phyloP scores from a whole-genome alignment of 2,797 vertebrate species.

The Halcyon smyrnensis region DNA sequence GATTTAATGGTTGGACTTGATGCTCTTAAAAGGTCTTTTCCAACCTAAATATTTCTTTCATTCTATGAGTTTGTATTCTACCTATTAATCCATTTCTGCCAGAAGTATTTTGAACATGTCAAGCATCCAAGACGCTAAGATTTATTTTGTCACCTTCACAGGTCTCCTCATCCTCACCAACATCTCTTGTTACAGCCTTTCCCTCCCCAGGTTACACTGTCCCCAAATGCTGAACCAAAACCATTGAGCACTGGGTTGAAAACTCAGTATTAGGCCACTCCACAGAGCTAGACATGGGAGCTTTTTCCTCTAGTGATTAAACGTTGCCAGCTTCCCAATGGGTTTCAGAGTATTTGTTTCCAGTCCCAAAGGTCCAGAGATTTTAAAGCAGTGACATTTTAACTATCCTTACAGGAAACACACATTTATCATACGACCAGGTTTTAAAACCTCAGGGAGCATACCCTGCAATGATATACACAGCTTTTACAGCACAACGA shows the following conservation, averaged over 20 bases:
- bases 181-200: neutral
- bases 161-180: neutral
- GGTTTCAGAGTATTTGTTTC: neutral
- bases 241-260: neutral
- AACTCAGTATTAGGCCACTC: neutral
- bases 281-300: neutral
- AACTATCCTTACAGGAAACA: slow-evolving; percentile 15
- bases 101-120: neutral
- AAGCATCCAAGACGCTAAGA: neutral
- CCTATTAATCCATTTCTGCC: neutral
- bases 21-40: neutral
- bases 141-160: neutral
- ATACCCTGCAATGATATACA: neutral
- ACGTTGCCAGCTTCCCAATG: neutral
- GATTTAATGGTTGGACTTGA: neutral
- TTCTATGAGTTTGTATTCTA: neutral
- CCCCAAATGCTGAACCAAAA: neutral
- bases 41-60: neutral
- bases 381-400: neutral
- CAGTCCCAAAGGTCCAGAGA: neutral
- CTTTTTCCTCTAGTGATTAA: neutral
- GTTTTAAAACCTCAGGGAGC: neutral
- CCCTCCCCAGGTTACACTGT: neutral
- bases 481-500: neutral
- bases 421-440: neutral